phyloP scores from a whole-genome alignment of 2,888 invertebrate genomes.

The Argynnis bischoffii region DNA sequence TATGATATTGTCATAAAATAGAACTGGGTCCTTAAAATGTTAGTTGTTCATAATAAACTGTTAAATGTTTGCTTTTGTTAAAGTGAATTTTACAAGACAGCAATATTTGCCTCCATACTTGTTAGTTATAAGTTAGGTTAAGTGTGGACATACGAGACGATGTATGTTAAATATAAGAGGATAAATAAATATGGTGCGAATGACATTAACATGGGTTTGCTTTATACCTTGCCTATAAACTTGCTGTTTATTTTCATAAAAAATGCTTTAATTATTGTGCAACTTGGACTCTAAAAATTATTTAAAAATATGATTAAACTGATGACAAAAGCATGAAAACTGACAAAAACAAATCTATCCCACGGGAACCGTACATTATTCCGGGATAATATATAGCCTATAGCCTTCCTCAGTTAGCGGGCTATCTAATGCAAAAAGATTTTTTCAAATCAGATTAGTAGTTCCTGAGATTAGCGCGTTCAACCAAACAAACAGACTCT shows the following conservation, averaged over 20 bases:
- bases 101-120: constrained; percentile 2
- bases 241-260: neutral
- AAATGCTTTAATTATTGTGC: too few species aligned
- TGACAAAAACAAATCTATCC: too few species aligned
- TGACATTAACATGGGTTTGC: constrained; percentile 1
- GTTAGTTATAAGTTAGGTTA: constrained; percentile 30
- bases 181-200: constrained; percentile 48
- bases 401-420: too few species aligned
- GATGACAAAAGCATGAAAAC: too few species aligned
- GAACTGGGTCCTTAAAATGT: constrained; percentile 1
- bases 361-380: too few species aligned
- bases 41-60: neutral
- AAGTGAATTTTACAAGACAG: neutral
- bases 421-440: too few species aligned
- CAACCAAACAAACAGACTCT: too few species aligned
- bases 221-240: neutral
- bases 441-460: too few species aligned
- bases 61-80: neutral
- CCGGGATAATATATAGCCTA: too few species aligned
- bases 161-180: constrained; percentile 40
- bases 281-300: too few species aligned
- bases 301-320: too few species aligned
- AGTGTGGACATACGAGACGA: constrained; percentile 34
- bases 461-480: too few species aligned
- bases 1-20: neutral